These are phyloP conservation scores for Rhynchonema sp. DNA, from an alignment of 2,888 invertebrate species.

Conservation along the genomic window DNA sequence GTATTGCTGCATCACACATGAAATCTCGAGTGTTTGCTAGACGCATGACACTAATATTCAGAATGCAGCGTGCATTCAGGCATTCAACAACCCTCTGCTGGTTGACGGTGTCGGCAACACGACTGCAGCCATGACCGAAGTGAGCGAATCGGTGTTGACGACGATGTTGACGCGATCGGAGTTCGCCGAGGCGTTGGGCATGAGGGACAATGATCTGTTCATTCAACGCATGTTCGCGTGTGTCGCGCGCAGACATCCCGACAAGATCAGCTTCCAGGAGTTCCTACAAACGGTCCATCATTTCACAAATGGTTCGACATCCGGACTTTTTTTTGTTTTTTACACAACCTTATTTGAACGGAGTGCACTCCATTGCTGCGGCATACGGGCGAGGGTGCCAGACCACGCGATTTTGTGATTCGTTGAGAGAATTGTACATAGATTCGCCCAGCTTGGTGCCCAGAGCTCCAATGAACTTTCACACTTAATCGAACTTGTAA, in stretches of 20 bases:
- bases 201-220: slow-evolving; percentile 81
- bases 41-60: too few species aligned
- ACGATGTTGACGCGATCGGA: slow-evolving; percentile 63
- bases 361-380: too few species aligned
- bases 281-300: slow-evolving; percentile 73
- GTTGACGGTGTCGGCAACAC: slow-evolving; percentile 3
- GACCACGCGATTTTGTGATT: too few species aligned
- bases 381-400: too few species aligned
- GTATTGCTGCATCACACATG: too few species aligned
- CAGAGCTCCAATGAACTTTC: too few species aligned
- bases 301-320: slow-evolving; percentile 13
- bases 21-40: too few species aligned
- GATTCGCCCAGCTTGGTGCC: too few species aligned
- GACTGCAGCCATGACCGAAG: background rate
- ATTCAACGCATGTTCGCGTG: slow-evolving; percentile 94
- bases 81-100: slow-evolving; percentile 14
- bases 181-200: slow-evolving; percentile 81
- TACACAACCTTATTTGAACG: too few species aligned
- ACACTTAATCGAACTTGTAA: too few species aligned
- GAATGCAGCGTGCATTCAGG: background rate
- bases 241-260: slow-evolving; percentile 62
- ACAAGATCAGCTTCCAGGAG: slow-evolving; percentile 71
- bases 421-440: too few species aligned
- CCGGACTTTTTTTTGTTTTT: too few species aligned
- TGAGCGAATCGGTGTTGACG: slow-evolving; percentile 1